phyloP scores from a whole-genome alignment of 1,140 invertebrate genomes.

The Thaumatotibia leucotreta region DNA sequence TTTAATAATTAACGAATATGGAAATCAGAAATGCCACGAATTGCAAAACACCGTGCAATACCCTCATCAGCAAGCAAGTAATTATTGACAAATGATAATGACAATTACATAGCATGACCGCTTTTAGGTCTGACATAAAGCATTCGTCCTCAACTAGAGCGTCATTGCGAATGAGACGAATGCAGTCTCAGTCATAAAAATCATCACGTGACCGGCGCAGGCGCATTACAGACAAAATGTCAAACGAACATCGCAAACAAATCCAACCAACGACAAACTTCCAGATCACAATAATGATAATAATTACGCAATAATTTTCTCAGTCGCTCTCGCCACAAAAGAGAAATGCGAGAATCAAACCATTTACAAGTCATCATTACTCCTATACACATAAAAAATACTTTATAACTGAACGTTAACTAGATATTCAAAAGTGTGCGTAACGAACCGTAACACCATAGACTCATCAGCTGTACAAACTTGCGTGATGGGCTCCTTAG shows the following conservation, averaged over 20 bases:
- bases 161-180: neutral
- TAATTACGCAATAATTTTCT: conserved; percentile 23
- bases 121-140: neutral
- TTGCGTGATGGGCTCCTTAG: conserved; percentile 16
- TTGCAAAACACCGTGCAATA: neutral
- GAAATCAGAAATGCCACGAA: too few relatives aligned
- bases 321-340: conserved; percentile 16
- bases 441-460: conserved; percentile 47
- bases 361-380: conserved; percentile 37
- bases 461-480: conserved; percentile 47
- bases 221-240: neutral
- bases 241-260: neutral
- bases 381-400: conserved; percentile 53
- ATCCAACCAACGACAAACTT: neutral
- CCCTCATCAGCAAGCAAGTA: neutral
- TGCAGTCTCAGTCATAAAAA: neutral
- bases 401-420: conserved; percentile 47
- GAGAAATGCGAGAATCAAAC: conserved; percentile 17
- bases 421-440: conserved; percentile 52
- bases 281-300: conserved; percentile 19
- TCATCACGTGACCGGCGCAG: neutral
- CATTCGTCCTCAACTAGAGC: neutral
- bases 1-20: too few relatives aligned
- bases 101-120: neutral
- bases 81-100: too few relatives aligned